Conservation (phyloP, 2,113 vertebrate species). For the Mesocricetus auratus region DNA sequence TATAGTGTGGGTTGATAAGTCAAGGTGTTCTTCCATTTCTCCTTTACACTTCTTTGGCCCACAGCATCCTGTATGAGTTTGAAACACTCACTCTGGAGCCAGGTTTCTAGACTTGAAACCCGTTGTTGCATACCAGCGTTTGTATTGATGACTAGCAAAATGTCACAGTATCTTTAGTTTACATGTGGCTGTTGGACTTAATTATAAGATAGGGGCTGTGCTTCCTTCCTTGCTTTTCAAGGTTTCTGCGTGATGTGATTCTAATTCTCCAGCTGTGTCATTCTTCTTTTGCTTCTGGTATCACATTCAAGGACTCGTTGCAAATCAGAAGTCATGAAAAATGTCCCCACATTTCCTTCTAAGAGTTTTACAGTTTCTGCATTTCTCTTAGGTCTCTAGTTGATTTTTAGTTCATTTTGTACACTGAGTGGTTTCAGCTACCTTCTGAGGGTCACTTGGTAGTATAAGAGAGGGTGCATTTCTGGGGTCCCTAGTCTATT, state of each 20-base stretch:
- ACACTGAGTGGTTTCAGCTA: background rate
- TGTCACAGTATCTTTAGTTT: background rate
- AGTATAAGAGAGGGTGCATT: background rate
- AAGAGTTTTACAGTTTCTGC: background rate
- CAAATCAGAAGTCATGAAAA: background rate
- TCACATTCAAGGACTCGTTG: background rate
- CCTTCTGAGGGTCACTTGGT: background rate
- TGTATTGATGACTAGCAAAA: background rate
- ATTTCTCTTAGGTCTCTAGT: background rate
- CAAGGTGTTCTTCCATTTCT: background rate
- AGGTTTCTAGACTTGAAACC: background rate
- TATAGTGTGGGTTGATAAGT: background rate
- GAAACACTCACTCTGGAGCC: background rate
- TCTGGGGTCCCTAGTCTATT: background rate
- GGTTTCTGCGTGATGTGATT: background rate
- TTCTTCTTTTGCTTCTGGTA: background rate
- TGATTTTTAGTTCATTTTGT: background rate
- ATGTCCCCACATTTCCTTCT: background rate
- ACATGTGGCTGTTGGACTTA: background rate
- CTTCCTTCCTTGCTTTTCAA: background rate
- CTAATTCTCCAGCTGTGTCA: background rate
- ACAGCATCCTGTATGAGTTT: background rate
- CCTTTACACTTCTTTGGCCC: background rate
- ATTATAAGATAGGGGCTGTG: background rate
- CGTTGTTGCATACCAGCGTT: background rate